phyloP scores from a whole-genome alignment of 2,113 vertebrate species.

The Rhinolophus sinicus region DNA sequence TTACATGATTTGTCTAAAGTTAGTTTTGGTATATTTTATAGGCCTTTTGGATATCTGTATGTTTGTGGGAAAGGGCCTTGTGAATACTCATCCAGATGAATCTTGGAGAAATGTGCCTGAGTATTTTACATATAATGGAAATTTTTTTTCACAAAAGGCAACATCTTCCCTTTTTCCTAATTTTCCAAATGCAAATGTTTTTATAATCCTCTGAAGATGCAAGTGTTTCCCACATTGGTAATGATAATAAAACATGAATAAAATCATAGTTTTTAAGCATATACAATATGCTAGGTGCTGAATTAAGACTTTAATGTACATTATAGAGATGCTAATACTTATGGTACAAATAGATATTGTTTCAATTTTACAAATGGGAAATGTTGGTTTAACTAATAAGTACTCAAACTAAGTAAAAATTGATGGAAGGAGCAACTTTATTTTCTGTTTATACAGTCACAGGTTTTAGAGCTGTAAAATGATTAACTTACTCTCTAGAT shows the following conservation, averaged over 20 bases:
- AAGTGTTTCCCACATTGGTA: not conserved
- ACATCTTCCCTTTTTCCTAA: not conserved
- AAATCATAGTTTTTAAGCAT: not conserved
- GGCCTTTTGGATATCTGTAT: not conserved
- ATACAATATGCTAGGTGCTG: not conserved
- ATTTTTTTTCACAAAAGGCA: not conserved
- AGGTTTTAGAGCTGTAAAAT: not conserved
- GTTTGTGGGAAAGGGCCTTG: not conserved
- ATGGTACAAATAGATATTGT: not conserved
- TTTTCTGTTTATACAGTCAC: not conserved
- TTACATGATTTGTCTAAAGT: not conserved
- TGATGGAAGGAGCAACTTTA: not conserved
- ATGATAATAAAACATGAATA: slow-evolving; percentile 10
- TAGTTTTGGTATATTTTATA: not conserved
- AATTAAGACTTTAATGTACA: not conserved
- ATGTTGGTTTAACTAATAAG: not conserved
- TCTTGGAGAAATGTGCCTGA: not conserved
- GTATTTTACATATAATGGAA: not conserved
- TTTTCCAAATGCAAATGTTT: slow-evolving; percentile 33
- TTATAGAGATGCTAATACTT: not conserved
- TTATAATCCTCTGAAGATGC: not conserved
- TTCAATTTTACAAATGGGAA: not conserved
- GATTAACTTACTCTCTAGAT: not conserved
- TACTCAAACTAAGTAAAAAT: not conserved
- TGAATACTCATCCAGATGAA: not conserved